A percentile compares a stretch with the other conserved stretches of the same genome.
Conservation (phyloP, 2,888 invertebrate genomes). For the Lepidocyrtinus sp. region DNA sequence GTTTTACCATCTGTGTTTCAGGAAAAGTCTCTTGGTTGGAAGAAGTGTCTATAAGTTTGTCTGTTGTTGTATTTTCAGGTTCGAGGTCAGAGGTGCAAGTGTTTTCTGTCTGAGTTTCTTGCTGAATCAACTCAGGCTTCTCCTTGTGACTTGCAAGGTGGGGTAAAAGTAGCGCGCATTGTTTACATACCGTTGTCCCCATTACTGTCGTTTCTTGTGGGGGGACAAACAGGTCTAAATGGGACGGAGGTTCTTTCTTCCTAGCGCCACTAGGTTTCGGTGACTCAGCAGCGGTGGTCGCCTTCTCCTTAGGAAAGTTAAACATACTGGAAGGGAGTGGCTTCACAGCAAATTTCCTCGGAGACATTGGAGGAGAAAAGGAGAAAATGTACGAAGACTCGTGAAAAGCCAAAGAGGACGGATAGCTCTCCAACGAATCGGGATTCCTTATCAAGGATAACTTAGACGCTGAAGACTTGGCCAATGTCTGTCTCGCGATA, state of each 20-base stretch:
- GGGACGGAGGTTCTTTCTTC: slow-evolving; percentile 41
- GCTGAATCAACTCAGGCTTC: slow-evolving; percentile 38
- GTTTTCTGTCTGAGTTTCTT: slow-evolving; percentile 46
- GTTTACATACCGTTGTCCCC: slow-evolving; percentile 48
- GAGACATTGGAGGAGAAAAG: slow-evolving; percentile 44
- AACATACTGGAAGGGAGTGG: slow-evolving; percentile 37
- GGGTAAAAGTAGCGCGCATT: slow-evolving; percentile 38
- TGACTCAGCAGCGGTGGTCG: slow-evolving; percentile 15
- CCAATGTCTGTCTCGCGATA: slow-evolving; percentile 30
- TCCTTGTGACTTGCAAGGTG: slow-evolving; percentile 37
- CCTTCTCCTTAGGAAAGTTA: slow-evolving; percentile 38
- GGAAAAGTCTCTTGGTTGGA: too few relatives aligned
- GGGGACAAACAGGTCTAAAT: slow-evolving; percentile 36
- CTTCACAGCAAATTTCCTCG: slow-evolving; percentile 37
- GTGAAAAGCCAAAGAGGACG: slow-evolving; percentile 4
- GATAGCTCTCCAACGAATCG: background rate
- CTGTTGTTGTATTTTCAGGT: too few relatives aligned
- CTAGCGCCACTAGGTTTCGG: background rate
- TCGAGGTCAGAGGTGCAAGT: slow-evolving; percentile 12
- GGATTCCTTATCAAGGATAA: slow-evolving; percentile 39
- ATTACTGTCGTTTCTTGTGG: slow-evolving; percentile 33
- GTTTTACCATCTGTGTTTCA: too few relatives aligned
- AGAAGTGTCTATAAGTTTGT: too few relatives aligned
- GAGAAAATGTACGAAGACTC: slow-evolving; percentile 19
- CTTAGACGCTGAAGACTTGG: slow-evolving; percentile 37